phyloP scores from a whole-genome alignment of 2,113 vertebrate species.

The Sciurus niger region DNA sequence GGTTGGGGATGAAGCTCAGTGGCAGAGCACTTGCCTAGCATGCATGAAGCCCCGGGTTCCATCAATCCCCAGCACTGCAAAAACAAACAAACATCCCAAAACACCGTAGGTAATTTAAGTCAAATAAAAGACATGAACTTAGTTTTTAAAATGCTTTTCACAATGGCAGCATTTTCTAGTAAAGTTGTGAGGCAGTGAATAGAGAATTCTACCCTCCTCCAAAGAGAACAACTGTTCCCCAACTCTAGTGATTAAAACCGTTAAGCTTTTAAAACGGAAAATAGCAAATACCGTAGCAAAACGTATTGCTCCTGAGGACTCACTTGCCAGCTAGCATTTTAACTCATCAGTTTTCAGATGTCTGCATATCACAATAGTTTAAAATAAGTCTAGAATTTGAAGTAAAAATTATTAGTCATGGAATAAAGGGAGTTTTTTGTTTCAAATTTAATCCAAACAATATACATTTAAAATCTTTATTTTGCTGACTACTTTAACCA shows the following conservation, averaged over 20 bases:
- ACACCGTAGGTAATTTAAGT: background rate
- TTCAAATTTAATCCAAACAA: conserved; percentile 18
- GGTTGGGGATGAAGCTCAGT: background rate
- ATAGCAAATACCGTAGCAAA: background rate
- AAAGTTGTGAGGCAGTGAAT: background rate
- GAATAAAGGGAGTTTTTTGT: background rate
- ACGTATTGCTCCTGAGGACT: background rate
- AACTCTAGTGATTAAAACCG: conserved; percentile 4
- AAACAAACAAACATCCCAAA: background rate
- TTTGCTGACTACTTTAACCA: conserved; percentile 9
- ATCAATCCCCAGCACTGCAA: background rate
- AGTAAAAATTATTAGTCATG: background rate
- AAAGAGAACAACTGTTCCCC: background rate
- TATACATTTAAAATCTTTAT: conserved; percentile 42
- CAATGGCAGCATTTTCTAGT: background rate
- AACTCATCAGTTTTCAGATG: background rate
- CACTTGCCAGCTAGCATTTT: too few species aligned
- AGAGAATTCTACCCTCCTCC: background rate
- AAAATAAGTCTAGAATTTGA: background rate
- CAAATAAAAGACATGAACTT: background rate
- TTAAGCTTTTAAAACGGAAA: background rate
- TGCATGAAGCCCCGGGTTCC: background rate
- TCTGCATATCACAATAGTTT: background rate
- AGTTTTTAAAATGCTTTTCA: conserved; percentile 39
- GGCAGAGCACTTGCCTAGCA: background rate